These are phyloP conservation scores for Seriola dumerili DNA, from an alignment of 2,113 vertebrate species.

Conservation along the genomic window DNA sequence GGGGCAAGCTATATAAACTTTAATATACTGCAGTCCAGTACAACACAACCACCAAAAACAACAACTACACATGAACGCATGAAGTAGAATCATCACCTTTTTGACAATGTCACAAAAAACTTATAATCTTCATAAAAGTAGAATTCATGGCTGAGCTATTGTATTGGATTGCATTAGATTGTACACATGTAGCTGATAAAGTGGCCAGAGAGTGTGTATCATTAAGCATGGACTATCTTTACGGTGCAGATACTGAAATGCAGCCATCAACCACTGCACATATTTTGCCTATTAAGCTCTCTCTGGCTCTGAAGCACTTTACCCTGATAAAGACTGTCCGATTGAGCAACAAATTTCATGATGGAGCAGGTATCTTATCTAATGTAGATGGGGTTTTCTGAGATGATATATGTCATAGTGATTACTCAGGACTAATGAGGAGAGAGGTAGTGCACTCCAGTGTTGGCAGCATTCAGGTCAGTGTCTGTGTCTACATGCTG, in stretches of 20 bases:
- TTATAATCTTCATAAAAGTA: not conserved
- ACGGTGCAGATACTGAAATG: slow-evolving; percentile 34
- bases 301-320: slow-evolving; percentile 42
- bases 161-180: not conserved
- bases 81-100: not conserved
- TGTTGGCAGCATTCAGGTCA: slow-evolving; percentile 24
- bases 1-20: not conserved
- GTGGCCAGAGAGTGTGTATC: not conserved
- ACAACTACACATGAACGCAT: too few relatives aligned
- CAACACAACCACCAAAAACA: not conserved
- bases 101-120: not conserved
- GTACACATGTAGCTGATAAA: not conserved
- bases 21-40: not conserved
- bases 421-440: slow-evolving; percentile 47
- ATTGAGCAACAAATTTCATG: slow-evolving; percentile 58
- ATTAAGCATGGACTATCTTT: slow-evolving; percentile 18
- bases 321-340: slow-evolving; percentile 59
- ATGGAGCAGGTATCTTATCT: slow-evolving; percentile 70
- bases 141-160: not conserved
- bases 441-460: slow-evolving; percentile 14
- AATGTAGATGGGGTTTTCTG: slow-evolving; percentile 40
- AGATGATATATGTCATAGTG: slow-evolving; percentile 45
- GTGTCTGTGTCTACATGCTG: slow-evolving; percentile 27
- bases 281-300: slow-evolving; percentile 46
- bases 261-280: slow-evolving; percentile 29